Base-by-base conservation (phyloP, 2,113 vertebrate genomes). In the Bungarus multicinctus region DNA sequence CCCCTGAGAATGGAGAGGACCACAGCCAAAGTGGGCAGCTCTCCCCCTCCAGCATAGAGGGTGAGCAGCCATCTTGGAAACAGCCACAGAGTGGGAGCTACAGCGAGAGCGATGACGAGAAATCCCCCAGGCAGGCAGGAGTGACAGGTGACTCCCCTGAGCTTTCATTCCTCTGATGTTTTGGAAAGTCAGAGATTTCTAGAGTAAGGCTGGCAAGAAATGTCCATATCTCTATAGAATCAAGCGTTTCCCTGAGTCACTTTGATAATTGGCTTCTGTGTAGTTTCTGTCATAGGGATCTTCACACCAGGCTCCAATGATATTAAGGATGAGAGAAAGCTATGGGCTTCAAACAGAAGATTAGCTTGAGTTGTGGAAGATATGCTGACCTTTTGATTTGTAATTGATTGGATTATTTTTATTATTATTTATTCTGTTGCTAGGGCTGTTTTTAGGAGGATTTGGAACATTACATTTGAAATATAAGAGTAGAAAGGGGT, bases 1-100 rank as follows among this genome's bases (percentile, higher is more conserved):
- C 97, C 23, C 89, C 98, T 95, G 97, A 98, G 95, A 98, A 98
- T 0, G 98, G 98, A 85, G 98, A 98, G 93, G 98, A 97, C 89
- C 97, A 85, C 0, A 85, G 94, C 69, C 92, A 94, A 55, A 96
- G 92, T 0, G 97, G 96, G 34, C 95, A 97, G 69, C 96, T 57
- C 52, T 97, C 92, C 2, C 97, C 96, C 39, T 45, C 96, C 97
- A 95, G 97, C n/a, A 94, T 94, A 0, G 95, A 97, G 1, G 96
- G 97, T 1, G 96, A 97, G 52, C 96, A 12, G 0, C 97, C 88
- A 43, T 94, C 96, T 2, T 95, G 94, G 95, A 98, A 98, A 90
- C 96, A 97, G 92, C 95, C 94, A 0, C 96, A 96, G 92, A 96
- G 97, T 95, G 94, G 91, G 95, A 97, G 96, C 94, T 93, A 95